phyloP scores from a whole-genome alignment of 2,797 vertebrate genomes.

The Sylvia borin region DNA sequence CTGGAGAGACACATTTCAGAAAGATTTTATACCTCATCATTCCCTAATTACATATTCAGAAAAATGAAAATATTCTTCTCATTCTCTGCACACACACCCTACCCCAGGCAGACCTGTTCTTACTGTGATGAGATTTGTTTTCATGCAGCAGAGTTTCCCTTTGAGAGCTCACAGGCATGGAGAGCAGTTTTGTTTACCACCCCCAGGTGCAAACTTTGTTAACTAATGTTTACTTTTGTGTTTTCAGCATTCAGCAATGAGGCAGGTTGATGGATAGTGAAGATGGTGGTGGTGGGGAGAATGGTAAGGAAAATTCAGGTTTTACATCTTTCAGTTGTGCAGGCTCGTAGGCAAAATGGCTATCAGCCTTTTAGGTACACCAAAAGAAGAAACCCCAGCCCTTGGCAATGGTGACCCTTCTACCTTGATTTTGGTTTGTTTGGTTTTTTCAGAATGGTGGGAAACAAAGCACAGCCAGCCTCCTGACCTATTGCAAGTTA shows the following conservation, averaged over 20 bases:
- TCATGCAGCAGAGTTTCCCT: background rate
- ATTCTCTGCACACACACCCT: background rate
- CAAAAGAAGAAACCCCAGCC: background rate
- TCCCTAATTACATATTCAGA: background rate
- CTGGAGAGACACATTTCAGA: background rate
- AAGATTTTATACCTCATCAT: background rate
- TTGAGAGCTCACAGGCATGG: background rate
- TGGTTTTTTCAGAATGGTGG: background rate
- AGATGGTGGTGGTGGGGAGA: background rate
- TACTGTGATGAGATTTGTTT: background rate
- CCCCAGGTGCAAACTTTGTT: slow-evolving; percentile 7
- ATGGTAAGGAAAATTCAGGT: slow-evolving; percentile 1
- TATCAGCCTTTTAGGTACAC: background rate
- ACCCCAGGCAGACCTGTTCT: background rate
- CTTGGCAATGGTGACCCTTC: background rate
- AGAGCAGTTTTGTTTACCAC: slow-evolving; percentile 41
- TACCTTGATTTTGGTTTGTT: background rate
- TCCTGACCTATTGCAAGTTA: background rate
- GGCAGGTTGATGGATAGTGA: background rate
- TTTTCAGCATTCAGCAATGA: slow-evolving; percentile 37
- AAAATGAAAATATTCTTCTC: background rate
- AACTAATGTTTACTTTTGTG: slow-evolving; percentile 49
- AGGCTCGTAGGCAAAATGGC: background rate
- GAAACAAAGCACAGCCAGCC: background rate
- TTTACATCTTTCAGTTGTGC: slow-evolving; percentile 7